Base-by-base conservation (phyloP, 2,888 invertebrate species). In the Pristionchus fissidentatus region DNA sequence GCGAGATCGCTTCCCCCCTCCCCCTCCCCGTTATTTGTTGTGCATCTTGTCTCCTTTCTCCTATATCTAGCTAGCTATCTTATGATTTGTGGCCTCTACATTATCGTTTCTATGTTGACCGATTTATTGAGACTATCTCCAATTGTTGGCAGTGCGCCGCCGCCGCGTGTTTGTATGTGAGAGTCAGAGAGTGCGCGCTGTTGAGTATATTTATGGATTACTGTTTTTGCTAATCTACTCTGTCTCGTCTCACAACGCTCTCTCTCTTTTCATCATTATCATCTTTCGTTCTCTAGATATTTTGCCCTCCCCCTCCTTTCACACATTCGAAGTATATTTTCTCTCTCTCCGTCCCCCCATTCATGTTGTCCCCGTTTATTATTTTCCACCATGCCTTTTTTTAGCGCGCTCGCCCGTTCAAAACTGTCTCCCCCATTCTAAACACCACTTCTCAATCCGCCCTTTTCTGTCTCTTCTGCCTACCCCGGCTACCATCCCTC, bases 31-130 rank as follows among this genome's bases (percentile, higher is more conserved):
- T 13, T n/a, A 3, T 57, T 57, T 32, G 60, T 60, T 29, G 29
- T 55, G n/a, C 22, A 55, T 22, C 13, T 22, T 22, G 22, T 55
- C 55, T 19, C 55, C 55, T 4, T 55, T n/a, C 55, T 13, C n/a
- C 55, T n/a, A 15, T n/a, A 4, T 41, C n/a, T 43, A 70, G n/a
- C 1, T 7, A 41, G 43, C 70, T 38, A 41, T 70, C 35, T 66
- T 35, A 35, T 32, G 32, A 7, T n/a, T 35, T 38, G n/a, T n/a
- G n/a, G n/a, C n/a, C n/a, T n/a, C n/a, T n/a, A n/a, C n/a, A 66
- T 22, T 66, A 35, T 22, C 38, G 43, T 70, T 70, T 22, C 41
- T 41, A 43, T 70, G 70, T 70, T 70, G 70, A 43, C 70, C 26
- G 70, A 70, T 70, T 70, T 26, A 70, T 70, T n/a, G 70, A n/a